Conservation (phyloP, 2,888 invertebrate genomes). For the Nymphalis c-album region DNA sequence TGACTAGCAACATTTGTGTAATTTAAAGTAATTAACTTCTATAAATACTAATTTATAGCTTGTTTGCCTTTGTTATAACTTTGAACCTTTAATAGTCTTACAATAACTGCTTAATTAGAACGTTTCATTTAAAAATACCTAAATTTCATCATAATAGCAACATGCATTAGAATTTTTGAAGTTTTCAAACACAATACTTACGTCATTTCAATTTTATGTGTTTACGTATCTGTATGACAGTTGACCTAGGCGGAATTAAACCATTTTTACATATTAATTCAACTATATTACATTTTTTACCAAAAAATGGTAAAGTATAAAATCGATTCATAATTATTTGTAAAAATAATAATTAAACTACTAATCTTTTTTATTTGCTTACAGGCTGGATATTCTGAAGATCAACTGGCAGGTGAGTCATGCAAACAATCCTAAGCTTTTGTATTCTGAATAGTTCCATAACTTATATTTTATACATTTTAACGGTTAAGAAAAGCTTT, state of each 20-base stretch:
- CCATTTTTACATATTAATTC: slow-evolving; percentile 3
- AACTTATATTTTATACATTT: neutral
- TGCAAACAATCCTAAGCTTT: slow-evolving; percentile 20
- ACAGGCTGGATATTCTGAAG: slow-evolving; percentile 93
- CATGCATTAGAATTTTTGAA: slow-evolving; percentile 8
- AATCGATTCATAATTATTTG: neutral
- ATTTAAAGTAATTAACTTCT: neutral
- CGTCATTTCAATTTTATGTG: slow-evolving; percentile 13
- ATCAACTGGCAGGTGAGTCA: slow-evolving; percentile 94
- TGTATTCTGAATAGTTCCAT: neutral
- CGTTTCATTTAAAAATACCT: neutral
- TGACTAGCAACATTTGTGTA: neutral
- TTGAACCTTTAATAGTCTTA: no score
- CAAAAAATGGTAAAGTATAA: slow-evolving; percentile 25
- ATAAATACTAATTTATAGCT: no score
- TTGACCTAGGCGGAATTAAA: slow-evolving; percentile 22
- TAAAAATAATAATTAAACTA: neutral
- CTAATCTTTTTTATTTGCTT: slow-evolving; percentile 52
- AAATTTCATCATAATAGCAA: neutral
- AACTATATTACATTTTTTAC: neutral
- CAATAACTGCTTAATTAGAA: no score
- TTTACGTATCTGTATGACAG: slow-evolving; percentile 27
- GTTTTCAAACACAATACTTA: slow-evolving; percentile 17
- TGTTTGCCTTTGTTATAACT: no score
- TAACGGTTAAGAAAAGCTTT: neutral